Base-by-base conservation (phyloP, 2,113 vertebrate genomes). In the Thalassarche chlororhynchos region DNA sequence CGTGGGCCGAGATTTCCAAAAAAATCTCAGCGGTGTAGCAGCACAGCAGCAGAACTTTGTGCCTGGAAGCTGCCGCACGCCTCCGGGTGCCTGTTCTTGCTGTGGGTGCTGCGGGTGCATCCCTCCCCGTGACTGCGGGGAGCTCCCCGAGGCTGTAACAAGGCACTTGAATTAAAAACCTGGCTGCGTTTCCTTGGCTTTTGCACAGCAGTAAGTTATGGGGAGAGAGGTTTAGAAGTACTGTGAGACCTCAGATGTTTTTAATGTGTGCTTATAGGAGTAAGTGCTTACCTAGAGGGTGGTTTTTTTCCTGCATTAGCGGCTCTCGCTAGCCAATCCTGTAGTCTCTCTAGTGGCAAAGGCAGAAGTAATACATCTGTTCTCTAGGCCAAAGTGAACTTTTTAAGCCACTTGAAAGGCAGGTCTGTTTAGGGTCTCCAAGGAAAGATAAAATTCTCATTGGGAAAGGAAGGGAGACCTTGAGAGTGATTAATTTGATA, bases 31-130 rank as follows among this genome's bases (percentile, higher is more conserved):
- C 3, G 9, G 18, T 69, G 36, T 25, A 52, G 60, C 28, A 24
- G 85, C 0, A 2, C 29, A 23, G 42, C 3, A 9, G 38, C 24
- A 44, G 80, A 14, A 4, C n/a, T n/a, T n/a, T 0, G 0, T 40
- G 9, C 49, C 71, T 16, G 26, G 71, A 60, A 52, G 66, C 34
- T 68, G 57, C 65, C 1, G 2, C 20, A 2, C 2, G 1, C 40
- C 44, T 42, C 18, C 0, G 0, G 9, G 12, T 61, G 57, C 79
- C 32, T 36, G 19, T 32, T 55, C 14, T 8, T 70, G 62, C 76
- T 70, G 61, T 3, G 8, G 71, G 47, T 31, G 76, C 61, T n/a
- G 31, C 3, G 38, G 18, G 2, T 42, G 38, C 36, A 8, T 75
- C 65, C n/a, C 23, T 57, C 7, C 34, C 5, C 2, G 2, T 8